Evolutionary conservation across 2,113 vertebrate species (phyloP).

Genomic region (Corythoichthys haematopterus): DNA sequence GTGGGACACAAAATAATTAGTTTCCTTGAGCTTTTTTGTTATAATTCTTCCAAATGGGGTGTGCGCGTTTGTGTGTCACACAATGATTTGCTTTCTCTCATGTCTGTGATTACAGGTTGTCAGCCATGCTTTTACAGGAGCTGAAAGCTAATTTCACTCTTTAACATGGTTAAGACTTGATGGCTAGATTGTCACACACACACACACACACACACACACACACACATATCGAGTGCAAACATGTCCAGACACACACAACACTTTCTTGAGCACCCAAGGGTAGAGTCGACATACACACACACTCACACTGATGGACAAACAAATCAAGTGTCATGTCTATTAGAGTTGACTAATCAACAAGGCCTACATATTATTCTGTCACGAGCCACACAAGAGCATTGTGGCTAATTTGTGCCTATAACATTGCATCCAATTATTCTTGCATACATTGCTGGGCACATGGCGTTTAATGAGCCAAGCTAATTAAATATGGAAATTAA

Average conservation of each 20-base stretch:
- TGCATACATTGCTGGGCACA: conserved; percentile 60
- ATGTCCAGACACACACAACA: not conserved
- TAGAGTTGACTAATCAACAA: conserved; percentile 59
- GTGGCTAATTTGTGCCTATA: conserved; percentile 66
- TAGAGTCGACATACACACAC: conserved; percentile 2
- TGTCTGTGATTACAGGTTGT: conserved; percentile 70
- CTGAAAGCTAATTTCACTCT: conserved; percentile 72
- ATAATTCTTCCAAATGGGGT: not conserved
- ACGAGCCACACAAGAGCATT: conserved; percentile 61
- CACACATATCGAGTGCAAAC: not conserved
- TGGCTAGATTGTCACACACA: conserved; percentile 44
- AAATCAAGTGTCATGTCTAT: conserved; percentile 58
- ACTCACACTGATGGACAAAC: conserved; percentile 43
- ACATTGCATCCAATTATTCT: conserved; percentile 60
- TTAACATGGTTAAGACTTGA: conserved; percentile 64
- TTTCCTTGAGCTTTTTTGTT: not conserved
- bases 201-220: conserved; percentile 11
- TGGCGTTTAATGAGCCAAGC: conserved; percentile 66
- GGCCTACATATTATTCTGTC: conserved; percentile 53
- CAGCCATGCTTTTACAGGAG: conserved; percentile 68
- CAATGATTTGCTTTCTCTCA: conserved; percentile 60
- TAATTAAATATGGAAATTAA: conserved; percentile 77
- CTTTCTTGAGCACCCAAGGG: conserved; percentile 28
- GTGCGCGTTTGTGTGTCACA: conserved; percentile 25
- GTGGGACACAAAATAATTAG: not conserved